Evolutionary conservation across 2,113 vertebrate species (phyloP).

Genomic region (Laterallus jamaicensis): DNA sequence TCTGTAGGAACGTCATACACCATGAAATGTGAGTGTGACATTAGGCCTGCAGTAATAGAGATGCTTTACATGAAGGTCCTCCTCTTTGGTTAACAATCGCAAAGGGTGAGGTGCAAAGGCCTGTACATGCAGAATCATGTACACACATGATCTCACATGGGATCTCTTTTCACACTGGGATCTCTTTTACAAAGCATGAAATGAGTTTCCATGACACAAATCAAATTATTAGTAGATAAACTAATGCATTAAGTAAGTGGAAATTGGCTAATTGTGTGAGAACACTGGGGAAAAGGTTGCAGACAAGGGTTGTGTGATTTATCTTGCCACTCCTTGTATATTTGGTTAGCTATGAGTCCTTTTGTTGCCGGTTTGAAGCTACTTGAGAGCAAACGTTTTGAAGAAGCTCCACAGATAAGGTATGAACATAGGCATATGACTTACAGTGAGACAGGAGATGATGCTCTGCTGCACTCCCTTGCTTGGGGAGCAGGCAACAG

Average conservation of each 20-base stretch:
- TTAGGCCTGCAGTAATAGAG: neutral
- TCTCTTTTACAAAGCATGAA: neutral
- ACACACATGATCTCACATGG: too few relatives aligned
- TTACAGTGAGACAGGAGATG: neutral
- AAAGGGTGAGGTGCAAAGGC: neutral
- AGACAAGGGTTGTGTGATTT: neutral
- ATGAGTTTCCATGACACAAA: neutral
- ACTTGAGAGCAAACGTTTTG: neutral
- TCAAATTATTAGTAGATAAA: slow-evolving; percentile 17
- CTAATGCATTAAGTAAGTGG: neutral
- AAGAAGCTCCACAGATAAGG: neutral
- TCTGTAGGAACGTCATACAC: neutral
- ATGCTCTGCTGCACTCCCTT: neutral
- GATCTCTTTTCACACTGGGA: neutral
- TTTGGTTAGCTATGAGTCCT: neutral
- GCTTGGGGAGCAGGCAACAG: neutral
- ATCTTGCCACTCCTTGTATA: neutral
- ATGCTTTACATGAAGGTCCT: neutral
- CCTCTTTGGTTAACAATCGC: neutral
- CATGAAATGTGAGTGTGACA: neutral
- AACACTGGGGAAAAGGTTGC: neutral
- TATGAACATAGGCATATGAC: neutral
- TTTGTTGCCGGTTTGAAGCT: neutral
- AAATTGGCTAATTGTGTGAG: neutral
- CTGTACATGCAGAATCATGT: too few relatives aligned